Evolutionary conservation across 2,888 invertebrate species (phyloP).

Genomic region (Anagyrus pseudococci): DNA sequence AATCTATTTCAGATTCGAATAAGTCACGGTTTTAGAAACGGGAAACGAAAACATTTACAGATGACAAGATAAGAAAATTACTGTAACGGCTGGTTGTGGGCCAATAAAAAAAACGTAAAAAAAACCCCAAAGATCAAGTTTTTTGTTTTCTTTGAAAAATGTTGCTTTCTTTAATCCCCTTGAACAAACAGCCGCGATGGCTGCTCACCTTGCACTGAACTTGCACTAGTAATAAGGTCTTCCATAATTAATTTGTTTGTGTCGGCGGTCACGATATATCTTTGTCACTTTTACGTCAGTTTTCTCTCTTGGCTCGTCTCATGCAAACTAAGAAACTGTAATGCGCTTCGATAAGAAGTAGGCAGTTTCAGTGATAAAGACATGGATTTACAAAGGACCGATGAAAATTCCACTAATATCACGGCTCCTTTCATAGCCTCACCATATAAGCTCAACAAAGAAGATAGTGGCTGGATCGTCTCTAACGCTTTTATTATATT

Average conservation of each 20-base stretch:
- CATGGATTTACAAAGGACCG: conserved; percentile 40
- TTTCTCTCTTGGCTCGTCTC: conserved; percentile 3
- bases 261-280: conserved; percentile 30
- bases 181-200: not conserved
- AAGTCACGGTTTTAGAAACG: conserved; percentile 14
- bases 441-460: conserved; percentile 72
- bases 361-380: conserved; percentile 3
- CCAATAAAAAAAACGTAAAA: conserved; percentile 53
- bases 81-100: conserved; percentile 52
- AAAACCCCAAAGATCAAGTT: conserved; percentile 24
- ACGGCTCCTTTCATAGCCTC: conserved; percentile 49
- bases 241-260: conserved; percentile 53
- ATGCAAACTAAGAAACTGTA: not conserved
- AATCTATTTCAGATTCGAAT: conserved; percentile 28
- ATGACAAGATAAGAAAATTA: conserved; percentile 42
- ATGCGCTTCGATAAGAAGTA: not conserved
- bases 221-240: conserved; percentile 1
- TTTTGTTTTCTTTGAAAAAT: conserved; percentile 6
- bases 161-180: too few species aligned
- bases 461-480: conserved; percentile 89
- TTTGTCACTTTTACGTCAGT: conserved; percentile 19
- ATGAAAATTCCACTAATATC: conserved; percentile 44
- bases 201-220: conserved; percentile 4
- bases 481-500: conserved; percentile 90
- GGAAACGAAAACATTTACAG: conserved; percentile 33